phyloP scores from a whole-genome alignment of 2,888 invertebrate genomes.

The Morinoia aosen region DNA sequence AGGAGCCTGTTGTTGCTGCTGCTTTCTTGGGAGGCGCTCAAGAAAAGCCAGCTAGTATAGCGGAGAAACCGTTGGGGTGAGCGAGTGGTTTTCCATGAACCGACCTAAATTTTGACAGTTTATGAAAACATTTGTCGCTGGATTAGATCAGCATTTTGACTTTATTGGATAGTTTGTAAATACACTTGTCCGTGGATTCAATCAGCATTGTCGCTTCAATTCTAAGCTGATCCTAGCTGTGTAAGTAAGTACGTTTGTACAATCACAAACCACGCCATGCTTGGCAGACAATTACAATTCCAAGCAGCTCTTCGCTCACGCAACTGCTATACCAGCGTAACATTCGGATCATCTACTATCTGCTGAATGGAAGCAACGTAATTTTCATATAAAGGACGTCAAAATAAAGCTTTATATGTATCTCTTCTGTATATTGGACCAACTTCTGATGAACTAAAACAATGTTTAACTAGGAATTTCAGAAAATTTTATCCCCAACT shows the following conservation, averaged over 20 bases:
- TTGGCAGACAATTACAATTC: too few species aligned
- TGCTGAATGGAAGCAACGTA: too few species aligned
- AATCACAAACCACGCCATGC: not conserved
- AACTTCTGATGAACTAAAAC: too few species aligned
- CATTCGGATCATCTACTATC: too few species aligned
- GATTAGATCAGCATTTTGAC: not conserved
- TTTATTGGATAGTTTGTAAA: not conserved
- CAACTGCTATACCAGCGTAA: too few species aligned
- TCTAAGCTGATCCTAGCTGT: not conserved
- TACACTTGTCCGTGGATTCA: not conserved
- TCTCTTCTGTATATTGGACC: too few species aligned
- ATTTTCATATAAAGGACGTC: too few species aligned
- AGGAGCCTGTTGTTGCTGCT: not conserved
- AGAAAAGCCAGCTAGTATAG: not conserved
- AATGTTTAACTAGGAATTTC: too few species aligned
- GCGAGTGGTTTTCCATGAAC: not conserved
- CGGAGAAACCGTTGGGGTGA: not conserved
- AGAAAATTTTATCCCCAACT: too few species aligned
- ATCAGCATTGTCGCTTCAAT: not conserved
- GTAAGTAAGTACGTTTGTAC: not conserved
- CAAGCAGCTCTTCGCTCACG: too few species aligned
- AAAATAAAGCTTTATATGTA: too few species aligned
- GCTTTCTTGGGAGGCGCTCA: not conserved
- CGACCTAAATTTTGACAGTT: not conserved
- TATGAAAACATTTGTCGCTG: not conserved